These are phyloP conservation scores for Stegophylla sp. DNA, from an alignment of 2,888 invertebrate species.

Conservation along the genomic window DNA sequence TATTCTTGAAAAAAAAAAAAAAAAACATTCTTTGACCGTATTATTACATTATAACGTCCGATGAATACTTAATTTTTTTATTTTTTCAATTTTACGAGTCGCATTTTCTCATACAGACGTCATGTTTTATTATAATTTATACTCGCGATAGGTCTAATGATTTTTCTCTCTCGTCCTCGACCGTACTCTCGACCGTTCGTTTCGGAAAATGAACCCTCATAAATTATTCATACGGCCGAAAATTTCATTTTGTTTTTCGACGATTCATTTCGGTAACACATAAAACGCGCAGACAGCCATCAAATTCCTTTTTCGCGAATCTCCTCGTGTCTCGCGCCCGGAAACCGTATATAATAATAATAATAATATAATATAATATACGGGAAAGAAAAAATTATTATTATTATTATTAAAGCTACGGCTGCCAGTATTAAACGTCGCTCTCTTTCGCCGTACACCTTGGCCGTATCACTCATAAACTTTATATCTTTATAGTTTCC, in stretches of 20 bases:
- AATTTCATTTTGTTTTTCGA: neutral
- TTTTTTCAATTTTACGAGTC: neutral
- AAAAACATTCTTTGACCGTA: neutral
- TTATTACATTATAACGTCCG: neutral
- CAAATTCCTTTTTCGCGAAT: neutral
- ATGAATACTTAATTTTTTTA: neutral
- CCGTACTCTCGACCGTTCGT: too few relatives aligned
- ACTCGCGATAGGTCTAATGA: too few relatives aligned
- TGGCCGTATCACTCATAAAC: conserved; percentile 19
- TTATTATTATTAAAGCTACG: neutral
- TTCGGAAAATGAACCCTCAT: too few relatives aligned
- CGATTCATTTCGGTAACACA: neutral
- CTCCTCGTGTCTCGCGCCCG: neutral
- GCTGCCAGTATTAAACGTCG: neutral
- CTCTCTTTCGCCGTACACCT: conserved; percentile 19
- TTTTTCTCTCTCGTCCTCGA: too few relatives aligned
- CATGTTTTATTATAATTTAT: too few relatives aligned
- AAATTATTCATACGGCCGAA: neutral
- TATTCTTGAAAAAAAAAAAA: neutral
- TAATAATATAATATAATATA: neutral
- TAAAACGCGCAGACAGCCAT: neutral
- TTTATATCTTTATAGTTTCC: conserved; percentile 48
- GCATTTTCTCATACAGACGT: too few relatives aligned
- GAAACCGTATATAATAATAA: neutral
- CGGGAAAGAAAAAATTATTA: neutral